These are phyloP conservation scores for Agrenia bidenticulata DNA, from an alignment of 2,888 invertebrate genomes.

Conservation along the genomic window DNA sequence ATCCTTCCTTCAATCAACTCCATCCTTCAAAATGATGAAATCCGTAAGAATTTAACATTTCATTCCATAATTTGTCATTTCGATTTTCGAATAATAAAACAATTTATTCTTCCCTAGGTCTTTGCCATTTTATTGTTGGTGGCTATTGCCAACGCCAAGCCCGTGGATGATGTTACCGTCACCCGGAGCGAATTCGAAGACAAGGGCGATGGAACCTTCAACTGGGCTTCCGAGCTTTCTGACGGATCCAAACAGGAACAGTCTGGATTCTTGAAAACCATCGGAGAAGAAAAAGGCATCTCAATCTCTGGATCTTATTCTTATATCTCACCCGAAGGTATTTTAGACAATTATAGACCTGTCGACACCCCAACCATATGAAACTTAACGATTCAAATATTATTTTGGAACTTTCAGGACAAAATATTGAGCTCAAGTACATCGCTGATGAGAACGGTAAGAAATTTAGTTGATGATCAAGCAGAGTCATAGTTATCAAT, in stretches of 20 bases:
- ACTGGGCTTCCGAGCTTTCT: slow-evolving; percentile 32
- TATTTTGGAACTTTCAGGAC: background rate
- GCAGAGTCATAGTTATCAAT: background rate
- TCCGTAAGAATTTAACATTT: background rate
- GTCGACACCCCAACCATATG: too few relatives aligned
- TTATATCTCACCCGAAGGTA: slow-evolving; percentile 19
- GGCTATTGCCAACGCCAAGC: too few relatives aligned
- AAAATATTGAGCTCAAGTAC: slow-evolving; percentile 13
- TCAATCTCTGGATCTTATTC: slow-evolving; percentile 33
- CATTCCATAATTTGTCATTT: too few relatives aligned
- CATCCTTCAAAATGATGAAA: too few relatives aligned
- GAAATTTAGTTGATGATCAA: background rate
- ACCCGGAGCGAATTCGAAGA: slow-evolving; percentile 34
- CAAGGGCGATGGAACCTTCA: slow-evolving; percentile 36
- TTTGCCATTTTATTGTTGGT: too few relatives aligned
- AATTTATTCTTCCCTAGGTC: too few relatives aligned
- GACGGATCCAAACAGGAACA: slow-evolving; percentile 36
- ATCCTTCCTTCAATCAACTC: too few relatives aligned
- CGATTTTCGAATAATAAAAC: too few relatives aligned
- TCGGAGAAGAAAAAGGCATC: slow-evolving; percentile 58
- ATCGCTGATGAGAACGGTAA: slow-evolving; percentile 19
- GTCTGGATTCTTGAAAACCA: slow-evolving; percentile 59
- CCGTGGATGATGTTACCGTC: slow-evolving; percentile 24
- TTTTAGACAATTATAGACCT: background rate
- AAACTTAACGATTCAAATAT: too few relatives aligned